Conservation (phyloP, 2,888 invertebrate species). For the Caenorhabditis imperialis region DNA sequence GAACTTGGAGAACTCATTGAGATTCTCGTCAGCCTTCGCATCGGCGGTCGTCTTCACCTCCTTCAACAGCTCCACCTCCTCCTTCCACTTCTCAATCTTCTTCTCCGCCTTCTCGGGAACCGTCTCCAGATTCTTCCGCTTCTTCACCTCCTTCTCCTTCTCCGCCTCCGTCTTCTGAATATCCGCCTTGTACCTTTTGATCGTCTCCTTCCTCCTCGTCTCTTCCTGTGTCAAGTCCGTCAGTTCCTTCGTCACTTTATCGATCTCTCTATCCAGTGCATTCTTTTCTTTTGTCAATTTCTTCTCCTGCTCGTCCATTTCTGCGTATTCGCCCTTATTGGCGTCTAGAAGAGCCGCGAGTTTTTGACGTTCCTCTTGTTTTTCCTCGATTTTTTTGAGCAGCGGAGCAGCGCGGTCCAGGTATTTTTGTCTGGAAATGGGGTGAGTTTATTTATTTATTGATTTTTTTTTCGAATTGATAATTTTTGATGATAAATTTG, state of each 20-base stretch:
- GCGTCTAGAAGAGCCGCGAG: slow-evolving; percentile 15
- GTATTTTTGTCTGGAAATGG: slow-evolving; percentile 1
- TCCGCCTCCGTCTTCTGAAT: slow-evolving; percentile 24
- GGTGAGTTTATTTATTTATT: too few relatives aligned
- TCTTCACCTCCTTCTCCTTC: slow-evolving; percentile 77
- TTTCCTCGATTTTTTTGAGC: slow-evolving; percentile 23
- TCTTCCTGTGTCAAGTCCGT: slow-evolving; percentile 30
- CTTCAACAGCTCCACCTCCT: slow-evolving; percentile 81
- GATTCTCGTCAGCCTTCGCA: slow-evolving; percentile 39
- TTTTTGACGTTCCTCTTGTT: slow-evolving; percentile 16
- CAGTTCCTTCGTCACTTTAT: slow-evolving; percentile 51
- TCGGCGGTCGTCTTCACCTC: slow-evolving; percentile 27
- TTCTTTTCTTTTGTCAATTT: slow-evolving; percentile 21
- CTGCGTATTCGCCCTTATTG: slow-evolving; percentile 3
- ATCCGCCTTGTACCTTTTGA: slow-evolving; percentile 67
- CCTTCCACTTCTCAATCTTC: slow-evolving; percentile 55
- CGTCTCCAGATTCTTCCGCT: slow-evolving; percentile 28
- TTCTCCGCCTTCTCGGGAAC: slow-evolving; percentile 63
- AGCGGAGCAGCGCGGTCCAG: slow-evolving; percentile 27
- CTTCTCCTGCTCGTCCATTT: slow-evolving; percentile 38
- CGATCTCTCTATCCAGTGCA: slow-evolving; percentile 49
- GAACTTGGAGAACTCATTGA: slow-evolving; percentile 23
- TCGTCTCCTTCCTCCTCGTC: slow-evolving; percentile 38
- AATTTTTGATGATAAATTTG: too few relatives aligned
- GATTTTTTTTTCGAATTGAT: too few relatives aligned